Conservation (phyloP, 2,888 invertebrate genomes). For the Fragum sueziense region DNA sequence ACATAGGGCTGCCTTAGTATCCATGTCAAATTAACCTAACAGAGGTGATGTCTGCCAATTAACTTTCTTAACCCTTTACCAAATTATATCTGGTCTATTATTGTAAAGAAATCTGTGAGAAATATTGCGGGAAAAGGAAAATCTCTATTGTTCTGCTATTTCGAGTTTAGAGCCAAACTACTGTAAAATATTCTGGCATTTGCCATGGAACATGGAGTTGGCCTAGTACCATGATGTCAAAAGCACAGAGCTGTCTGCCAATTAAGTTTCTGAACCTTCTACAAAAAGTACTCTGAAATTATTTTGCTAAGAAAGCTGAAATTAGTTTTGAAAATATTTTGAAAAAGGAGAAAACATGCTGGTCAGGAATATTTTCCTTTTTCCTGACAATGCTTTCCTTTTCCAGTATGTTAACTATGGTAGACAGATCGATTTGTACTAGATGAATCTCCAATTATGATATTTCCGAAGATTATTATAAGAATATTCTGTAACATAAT, state of each 20-base stretch:
- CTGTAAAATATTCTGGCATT: no score
- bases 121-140: not conserved
- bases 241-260: not conserved
- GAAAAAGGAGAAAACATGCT: not conserved
- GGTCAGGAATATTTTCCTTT: not conserved
- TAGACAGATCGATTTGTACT: no score
- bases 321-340: not conserved
- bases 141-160: no score
- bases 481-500: no score
- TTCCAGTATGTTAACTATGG: not conserved
- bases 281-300: not conserved
- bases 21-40: slow-evolving; percentile 19
- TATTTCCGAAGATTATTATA: no score
- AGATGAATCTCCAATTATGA: no score
- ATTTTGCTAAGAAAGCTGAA: not conserved
- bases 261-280: not conserved
- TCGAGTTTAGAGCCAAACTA: no score
- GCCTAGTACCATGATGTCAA: not conserved
- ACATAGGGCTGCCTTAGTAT: not conserved
- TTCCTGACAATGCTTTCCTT: no score
- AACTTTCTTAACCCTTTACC: not conserved
- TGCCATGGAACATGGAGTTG: not conserved
- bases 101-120: not conserved
- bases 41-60: slow-evolving; percentile 6
- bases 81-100: not conserved